Conservation (phyloP, 2,113 vertebrate species). For the Brachionichthys hirsutus region DNA sequence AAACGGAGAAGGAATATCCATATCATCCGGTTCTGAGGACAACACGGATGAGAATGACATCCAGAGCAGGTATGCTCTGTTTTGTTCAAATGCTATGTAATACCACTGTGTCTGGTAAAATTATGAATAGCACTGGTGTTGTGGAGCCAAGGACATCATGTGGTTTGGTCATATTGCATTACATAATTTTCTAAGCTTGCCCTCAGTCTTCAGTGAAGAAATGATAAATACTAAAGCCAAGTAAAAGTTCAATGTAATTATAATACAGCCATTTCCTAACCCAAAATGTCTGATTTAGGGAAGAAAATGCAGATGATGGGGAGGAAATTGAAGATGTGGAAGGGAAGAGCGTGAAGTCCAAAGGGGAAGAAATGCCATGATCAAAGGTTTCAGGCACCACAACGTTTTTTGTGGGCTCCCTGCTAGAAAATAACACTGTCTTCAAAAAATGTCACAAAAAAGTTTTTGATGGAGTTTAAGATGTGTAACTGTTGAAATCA, state of each 20-base stretch:
- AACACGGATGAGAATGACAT: slow-evolving; percentile 28
- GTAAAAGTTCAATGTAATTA: slow-evolving; percentile 69
- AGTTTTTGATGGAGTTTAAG: slow-evolving; percentile 49
- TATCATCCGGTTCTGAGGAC: slow-evolving; percentile 36
- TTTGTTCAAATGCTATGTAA: slow-evolving; percentile 46
- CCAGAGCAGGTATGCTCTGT: slow-evolving; percentile 54
- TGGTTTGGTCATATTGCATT: slow-evolving; percentile 65
- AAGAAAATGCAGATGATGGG: slow-evolving; percentile 66
- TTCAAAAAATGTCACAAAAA: slow-evolving; percentile 51
- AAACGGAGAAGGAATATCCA: slow-evolving; percentile 66
- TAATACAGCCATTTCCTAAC: slow-evolving; percentile 67
- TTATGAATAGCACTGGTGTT: slow-evolving; percentile 57
- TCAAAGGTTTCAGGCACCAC: slow-evolving; percentile 57
- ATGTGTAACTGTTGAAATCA: slow-evolving; percentile 19
- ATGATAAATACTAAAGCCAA: slow-evolving; percentile 60
- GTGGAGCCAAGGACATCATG: slow-evolving; percentile 62
- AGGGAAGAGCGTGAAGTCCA: slow-evolving; percentile 71
- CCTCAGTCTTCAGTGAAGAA: slow-evolving; percentile 45
- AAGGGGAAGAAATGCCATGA: slow-evolving; percentile 66
- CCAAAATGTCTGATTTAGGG: slow-evolving; percentile 72
- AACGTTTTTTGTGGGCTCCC: slow-evolving; percentile 53
- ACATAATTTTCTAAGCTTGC: slow-evolving; percentile 67
- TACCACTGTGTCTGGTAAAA: slow-evolving; percentile 53
- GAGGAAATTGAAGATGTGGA: slow-evolving; percentile 75
- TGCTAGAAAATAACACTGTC: slow-evolving; percentile 55